Percentiles rank a stretch among this genome's conserved stretches.
Evolutionary conservation across 2,797 vertebrate genomes (phyloP).

Genomic region (Tenualosa ilisha): DNA sequence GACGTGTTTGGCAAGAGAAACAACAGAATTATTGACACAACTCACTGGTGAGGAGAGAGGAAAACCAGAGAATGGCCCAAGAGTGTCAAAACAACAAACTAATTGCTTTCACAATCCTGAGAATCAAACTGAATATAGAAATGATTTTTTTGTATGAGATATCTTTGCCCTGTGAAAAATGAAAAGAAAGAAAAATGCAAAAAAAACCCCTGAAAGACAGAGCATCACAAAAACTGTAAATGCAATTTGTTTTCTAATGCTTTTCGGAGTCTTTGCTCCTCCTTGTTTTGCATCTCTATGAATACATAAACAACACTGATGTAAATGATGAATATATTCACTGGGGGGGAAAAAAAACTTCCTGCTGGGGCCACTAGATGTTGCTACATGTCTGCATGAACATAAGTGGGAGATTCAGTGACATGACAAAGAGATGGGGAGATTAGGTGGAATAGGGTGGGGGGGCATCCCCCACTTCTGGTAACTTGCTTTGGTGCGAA

Average conservation of each 20-base stretch:
- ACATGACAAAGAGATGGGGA: not conserved
- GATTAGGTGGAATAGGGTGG: slow-evolving; percentile 50
- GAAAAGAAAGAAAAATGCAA: not conserved
- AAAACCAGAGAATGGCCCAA: not conserved
- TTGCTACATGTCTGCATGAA: slow-evolving; percentile 51
- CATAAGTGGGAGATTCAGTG: not conserved
- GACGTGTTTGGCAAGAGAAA: not conserved
- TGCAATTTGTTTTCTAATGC: slow-evolving; percentile 45
- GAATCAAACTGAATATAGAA: slow-evolving; percentile 13
- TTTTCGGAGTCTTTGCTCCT: slow-evolving; percentile 36
- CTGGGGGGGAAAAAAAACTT: slow-evolving; percentile 29
- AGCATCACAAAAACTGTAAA: slow-evolving; percentile 40
- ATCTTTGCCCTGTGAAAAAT: not conserved
- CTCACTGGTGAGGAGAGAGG: not conserved
- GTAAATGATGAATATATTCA: slow-evolving; percentile 36
- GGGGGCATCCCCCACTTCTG: not conserved
- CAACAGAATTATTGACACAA: not conserved
- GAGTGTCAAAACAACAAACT: slow-evolving; percentile 24
- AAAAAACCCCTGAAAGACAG: not conserved
- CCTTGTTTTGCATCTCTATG: slow-evolving; percentile 49
- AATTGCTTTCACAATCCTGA: slow-evolving; percentile 29
- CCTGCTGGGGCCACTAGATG: slow-evolving; percentile 61
- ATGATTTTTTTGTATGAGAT: slow-evolving; percentile 17
- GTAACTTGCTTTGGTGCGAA: slow-evolving; percentile 39
- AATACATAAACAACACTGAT: slow-evolving; percentile 52